Conservation (phyloP, 1,140 invertebrate species). For the Ceratosolen solmsi region DNA sequence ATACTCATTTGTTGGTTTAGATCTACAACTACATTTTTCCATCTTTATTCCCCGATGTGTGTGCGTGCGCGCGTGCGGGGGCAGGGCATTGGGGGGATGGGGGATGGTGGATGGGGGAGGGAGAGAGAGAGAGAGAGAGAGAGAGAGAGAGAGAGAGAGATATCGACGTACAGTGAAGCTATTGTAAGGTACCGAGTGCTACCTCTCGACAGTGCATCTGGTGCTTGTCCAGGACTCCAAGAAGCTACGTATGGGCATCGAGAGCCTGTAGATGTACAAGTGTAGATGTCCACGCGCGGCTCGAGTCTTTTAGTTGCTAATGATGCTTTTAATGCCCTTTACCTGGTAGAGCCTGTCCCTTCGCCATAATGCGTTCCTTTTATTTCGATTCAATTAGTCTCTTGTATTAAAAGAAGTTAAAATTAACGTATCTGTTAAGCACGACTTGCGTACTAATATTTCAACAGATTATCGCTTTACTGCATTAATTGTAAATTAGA, state of each 20-base stretch:
- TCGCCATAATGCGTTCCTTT: neutral
- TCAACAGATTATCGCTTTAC: too few species aligned
- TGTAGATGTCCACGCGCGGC: neutral
- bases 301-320: constrained; percentile 1
- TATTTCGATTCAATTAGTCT: neutral
- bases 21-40: neutral
- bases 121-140: too few species aligned
- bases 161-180: too few species aligned
- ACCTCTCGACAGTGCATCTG: constrained; percentile 18
- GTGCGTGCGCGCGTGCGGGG: neutral
- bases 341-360: neutral
- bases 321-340: neutral
- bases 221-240: constrained; percentile 46
- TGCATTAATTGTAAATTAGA: too few species aligned
- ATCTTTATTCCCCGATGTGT: neutral
- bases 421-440: too few species aligned
- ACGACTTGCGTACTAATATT: too few species aligned
- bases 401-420: too few species aligned
- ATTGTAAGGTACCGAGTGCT: constrained; percentile 15
- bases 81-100: too few species aligned
- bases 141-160: too few species aligned
- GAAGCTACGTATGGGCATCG: constrained; percentile 42
- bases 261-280: constrained; percentile 49
- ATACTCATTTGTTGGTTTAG: neutral
- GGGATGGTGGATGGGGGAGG: too few species aligned